Base-by-base conservation (phyloP, 2,888 invertebrate species). In the Drosophila monieri region DNA sequence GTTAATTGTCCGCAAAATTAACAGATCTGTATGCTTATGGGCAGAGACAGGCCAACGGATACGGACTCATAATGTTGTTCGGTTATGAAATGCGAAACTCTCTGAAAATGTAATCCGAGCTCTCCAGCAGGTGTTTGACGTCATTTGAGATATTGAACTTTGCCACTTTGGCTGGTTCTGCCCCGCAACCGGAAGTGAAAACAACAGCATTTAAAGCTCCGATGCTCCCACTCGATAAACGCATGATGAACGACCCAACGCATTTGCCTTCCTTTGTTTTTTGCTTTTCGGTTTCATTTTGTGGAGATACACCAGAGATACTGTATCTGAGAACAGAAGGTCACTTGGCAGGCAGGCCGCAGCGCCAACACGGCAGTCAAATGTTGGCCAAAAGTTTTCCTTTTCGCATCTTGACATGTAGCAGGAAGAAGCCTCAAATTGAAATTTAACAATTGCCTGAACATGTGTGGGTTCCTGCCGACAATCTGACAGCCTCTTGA, bases 141-240 rank as follows among this genome's bases (percentile, higher is more conserved):
- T 61, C 72, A 83, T 14, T 64, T 54, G 80, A 77, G 67, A 77
- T 67, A 61, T 73, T 68, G 70, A 70, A 79, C 83, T 85, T 60
- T 81, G 54, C 48, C 73, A 68, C 49, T 30, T 21, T 18, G 57
- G 44, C 48, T 66, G 27, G 27, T 27, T 70, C 49, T 41, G 37
- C 35, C 14, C 30, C 25, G 48, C 54, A 46, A 76, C 66, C 88
- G 81, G 81, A 81, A 81, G 88, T 81, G 73, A 64, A 80, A 77
- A 77, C 66, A 73, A 69, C 64, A 48, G 32, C 46, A 79, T 78
- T 85, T 84, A 76, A 44, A 60, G 76, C 68, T 57, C 52, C 65
- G 80, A 74, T 79, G 80, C 70, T 59, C 62, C 73, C 80, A 81
- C 77, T 69, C 48, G 77, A 85, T 87, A 81, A 85, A 59, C 72